Evolutionary conservation across 2,888 invertebrate genomes (phyloP).

Genomic region (Spialia ferax): DNA sequence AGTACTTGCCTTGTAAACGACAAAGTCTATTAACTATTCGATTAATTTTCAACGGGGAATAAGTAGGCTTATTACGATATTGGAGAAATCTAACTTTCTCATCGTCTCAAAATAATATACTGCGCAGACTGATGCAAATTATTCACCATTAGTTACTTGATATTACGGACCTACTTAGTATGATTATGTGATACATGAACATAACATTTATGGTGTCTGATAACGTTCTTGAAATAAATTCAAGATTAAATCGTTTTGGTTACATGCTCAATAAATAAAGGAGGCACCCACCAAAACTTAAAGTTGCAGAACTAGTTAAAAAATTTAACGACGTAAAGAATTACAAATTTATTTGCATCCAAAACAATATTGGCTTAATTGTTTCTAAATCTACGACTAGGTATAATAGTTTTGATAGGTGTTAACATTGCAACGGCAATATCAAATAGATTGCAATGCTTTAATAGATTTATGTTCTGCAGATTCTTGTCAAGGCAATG

Average conservation of each 20-base stretch:
- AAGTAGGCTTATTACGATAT: conserved; percentile 38
- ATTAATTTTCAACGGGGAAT: conserved; percentile 34
- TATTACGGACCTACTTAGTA: conserved; percentile 20
- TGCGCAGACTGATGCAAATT: conserved; percentile 10
- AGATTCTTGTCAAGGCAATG: neutral
- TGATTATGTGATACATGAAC: conserved; percentile 8
- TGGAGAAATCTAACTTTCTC: conserved; percentile 37
- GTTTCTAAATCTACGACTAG: no score
- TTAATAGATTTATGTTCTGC: neutral
- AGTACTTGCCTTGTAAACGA: neutral
- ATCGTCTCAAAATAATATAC: conserved; percentile 6
- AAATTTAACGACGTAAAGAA: no score
- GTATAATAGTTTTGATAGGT: neutral
- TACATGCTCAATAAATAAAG: no score
- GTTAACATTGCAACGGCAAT: neutral
- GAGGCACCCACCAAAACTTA: no score
- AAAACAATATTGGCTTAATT: no score
- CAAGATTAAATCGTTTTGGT: no score
- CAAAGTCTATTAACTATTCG: conserved; percentile 30
- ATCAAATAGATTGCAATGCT: neutral
- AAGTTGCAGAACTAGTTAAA: no score
- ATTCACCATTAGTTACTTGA: conserved; percentile 19
- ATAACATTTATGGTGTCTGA: neutral
- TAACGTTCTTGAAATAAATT: neutral
- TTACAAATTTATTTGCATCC: no score